Conservation (phyloP, 2,113 vertebrate genomes). For the Ploceus nigricollis region DNA sequence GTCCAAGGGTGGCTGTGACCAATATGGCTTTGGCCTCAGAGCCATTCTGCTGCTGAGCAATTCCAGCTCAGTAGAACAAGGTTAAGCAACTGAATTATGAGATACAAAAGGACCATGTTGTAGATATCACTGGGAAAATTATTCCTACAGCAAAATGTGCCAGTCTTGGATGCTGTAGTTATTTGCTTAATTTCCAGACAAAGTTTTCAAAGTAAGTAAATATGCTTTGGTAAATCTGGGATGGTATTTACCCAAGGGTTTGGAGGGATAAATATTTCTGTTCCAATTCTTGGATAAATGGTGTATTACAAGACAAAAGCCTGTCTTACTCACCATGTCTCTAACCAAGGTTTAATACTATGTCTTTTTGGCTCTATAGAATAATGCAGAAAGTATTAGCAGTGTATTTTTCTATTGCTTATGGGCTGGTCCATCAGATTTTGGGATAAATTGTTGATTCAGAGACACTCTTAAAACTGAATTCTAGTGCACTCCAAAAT, state of each 20-base stretch:
- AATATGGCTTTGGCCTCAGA: background rate
- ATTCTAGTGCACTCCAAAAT: background rate
- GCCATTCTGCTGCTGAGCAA: background rate
- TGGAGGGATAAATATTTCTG: background rate
- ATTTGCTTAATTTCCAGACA: background rate
- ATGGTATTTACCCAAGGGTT: background rate
- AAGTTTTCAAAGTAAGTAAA: background rate
- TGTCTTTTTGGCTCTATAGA: background rate
- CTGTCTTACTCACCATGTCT: background rate
- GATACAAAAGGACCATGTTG: background rate
- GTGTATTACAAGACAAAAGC: background rate
- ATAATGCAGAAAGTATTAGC: background rate
- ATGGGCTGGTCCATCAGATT: background rate
- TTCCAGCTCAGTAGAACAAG: background rate
- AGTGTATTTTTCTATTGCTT: background rate
- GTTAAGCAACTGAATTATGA: background rate
- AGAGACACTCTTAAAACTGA: background rate
- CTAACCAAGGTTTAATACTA: background rate
- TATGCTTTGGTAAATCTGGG: background rate
- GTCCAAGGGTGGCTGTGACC: background rate
- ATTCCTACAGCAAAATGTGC: background rate
- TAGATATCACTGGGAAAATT: background rate
- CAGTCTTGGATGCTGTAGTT: background rate
- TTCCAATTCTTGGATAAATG: background rate
- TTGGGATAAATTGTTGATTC: background rate